These are phyloP conservation scores for Anas platyrhynchos DNA, from an alignment of 2,113 vertebrate species.

Conservation along the genomic window DNA sequence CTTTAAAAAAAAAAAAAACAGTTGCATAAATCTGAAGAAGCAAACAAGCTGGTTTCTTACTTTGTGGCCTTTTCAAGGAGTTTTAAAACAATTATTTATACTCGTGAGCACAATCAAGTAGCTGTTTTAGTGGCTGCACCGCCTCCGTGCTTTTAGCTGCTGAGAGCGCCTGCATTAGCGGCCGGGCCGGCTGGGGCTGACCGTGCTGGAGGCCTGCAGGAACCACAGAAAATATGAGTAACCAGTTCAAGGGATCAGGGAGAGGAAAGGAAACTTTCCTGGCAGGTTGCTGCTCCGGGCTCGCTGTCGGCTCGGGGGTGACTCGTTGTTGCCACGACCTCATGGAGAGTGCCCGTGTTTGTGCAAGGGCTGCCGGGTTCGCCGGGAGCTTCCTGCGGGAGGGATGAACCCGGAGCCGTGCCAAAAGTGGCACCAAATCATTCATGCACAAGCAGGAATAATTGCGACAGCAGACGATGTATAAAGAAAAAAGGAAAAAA, in stretches of 20 bases:
- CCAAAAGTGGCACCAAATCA: background rate
- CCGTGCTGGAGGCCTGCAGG: background rate
- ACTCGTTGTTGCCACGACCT: background rate
- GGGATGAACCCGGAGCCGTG: fast-evolving
- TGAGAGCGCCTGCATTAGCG: fast-evolving
- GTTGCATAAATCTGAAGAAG: background rate
- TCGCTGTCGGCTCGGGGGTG: background rate
- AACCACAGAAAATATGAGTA: slow-evolving; percentile 11
- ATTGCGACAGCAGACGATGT: background rate
- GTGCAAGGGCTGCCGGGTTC: background rate
- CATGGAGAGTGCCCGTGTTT: background rate
- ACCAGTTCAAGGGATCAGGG: background rate
- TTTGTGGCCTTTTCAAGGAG: background rate
- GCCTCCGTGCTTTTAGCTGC: background rate
- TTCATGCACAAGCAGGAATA: background rate
- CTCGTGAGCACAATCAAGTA: fast-evolving
- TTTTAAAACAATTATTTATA: background rate
- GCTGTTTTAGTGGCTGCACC: background rate
- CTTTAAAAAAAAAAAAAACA: background rate
- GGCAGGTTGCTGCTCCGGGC: background rate
- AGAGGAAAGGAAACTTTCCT: slow-evolving; percentile 33
- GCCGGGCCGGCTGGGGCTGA: background rate
- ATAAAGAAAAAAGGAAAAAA: background rate
- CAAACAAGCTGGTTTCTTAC: background rate
- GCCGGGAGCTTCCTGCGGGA: background rate